Evolutionary conservation across 1,140 invertebrate genomes (phyloP).

Genomic region (Scylla paramamosain): DNA sequence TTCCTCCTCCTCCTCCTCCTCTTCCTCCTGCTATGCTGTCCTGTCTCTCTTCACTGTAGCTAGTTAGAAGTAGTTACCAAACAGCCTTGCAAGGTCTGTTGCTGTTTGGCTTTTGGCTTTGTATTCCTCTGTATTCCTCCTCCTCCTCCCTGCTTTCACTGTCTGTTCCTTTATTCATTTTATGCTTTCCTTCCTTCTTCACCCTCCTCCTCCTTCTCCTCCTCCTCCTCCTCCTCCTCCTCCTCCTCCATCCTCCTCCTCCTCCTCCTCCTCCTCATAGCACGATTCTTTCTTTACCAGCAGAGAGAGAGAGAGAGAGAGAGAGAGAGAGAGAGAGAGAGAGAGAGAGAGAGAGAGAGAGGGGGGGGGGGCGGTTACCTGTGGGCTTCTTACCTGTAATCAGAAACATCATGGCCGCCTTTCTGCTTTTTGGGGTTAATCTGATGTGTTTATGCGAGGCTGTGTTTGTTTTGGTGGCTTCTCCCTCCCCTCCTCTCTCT

Average conservation of each 20-base stretch:
- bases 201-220: too few relatives aligned
- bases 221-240: too few relatives aligned
- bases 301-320: neutral
- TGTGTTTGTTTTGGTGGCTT: neutral
- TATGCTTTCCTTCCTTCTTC: too few relatives aligned
- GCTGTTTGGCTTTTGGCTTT: too few relatives aligned
- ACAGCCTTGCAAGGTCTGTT: too few relatives aligned
- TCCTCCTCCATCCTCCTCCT: neutral
- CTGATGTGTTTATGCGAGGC: neutral
- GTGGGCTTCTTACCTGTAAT: neutral
- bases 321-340: slow-evolving; percentile 28
- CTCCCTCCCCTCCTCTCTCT: neutral
- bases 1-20: too few relatives aligned
- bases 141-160: too few relatives aligned
- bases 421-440: neutral
- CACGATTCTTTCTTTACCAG: neutral
- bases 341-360: neutral
- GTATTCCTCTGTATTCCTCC: too few relatives aligned
- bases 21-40: too few relatives aligned
- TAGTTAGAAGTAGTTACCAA: too few relatives aligned
- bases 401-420: neutral
- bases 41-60: too few relatives aligned
- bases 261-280: neutral
- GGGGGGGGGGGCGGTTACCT: neutral
- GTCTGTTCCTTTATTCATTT: too few relatives aligned